phyloP scores from a whole-genome alignment of 2,888 invertebrate genomes.

The Argyresthia albistria region DNA sequence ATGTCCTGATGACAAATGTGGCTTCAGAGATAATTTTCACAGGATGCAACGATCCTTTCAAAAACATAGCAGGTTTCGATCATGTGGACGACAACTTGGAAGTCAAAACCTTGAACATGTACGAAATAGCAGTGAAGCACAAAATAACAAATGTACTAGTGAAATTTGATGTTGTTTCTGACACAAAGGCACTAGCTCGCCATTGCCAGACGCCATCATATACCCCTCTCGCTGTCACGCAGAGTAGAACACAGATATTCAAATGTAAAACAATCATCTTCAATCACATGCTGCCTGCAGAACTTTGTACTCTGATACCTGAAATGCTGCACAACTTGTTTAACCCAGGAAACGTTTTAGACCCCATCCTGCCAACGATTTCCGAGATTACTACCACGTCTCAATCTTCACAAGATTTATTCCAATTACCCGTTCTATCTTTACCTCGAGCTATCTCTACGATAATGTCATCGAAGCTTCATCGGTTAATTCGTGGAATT shows the following conservation, averaged over 20 bases:
- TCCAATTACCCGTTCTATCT: too few species aligned
- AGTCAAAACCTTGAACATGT: conserved; percentile 33
- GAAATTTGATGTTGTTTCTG: conserved; percentile 36
- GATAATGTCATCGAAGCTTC: too few species aligned
- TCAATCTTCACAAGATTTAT: too few species aligned
- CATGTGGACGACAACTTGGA: conserved; percentile 25
- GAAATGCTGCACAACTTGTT: conserved; percentile 26
- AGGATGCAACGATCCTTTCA: conserved; percentile 8
- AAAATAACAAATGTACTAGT: conserved; percentile 41
- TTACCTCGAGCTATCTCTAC: too few species aligned
- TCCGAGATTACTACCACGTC: too few species aligned
- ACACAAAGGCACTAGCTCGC: background rate
- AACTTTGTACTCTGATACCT: conserved; percentile 50
- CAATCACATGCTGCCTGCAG: conserved; percentile 49
- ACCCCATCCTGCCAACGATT: too few species aligned
- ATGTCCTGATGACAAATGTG: too few species aligned
- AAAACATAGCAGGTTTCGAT: conserved; percentile 30
- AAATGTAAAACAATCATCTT: conserved; percentile 44
- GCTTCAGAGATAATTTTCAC: too few species aligned
- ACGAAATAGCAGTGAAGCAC: conserved; percentile 43
- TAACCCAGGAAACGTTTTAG: background rate
- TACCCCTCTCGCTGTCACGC: conserved; percentile 24
- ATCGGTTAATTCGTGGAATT: too few species aligned
- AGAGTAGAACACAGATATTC: conserved; percentile 32
- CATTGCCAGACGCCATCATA: conserved; percentile 19